Evolutionary conservation across 2,888 invertebrate genomes (phyloP), one percentile per base, ranked within the genome.

Genomic region (Dione juno): DNA sequence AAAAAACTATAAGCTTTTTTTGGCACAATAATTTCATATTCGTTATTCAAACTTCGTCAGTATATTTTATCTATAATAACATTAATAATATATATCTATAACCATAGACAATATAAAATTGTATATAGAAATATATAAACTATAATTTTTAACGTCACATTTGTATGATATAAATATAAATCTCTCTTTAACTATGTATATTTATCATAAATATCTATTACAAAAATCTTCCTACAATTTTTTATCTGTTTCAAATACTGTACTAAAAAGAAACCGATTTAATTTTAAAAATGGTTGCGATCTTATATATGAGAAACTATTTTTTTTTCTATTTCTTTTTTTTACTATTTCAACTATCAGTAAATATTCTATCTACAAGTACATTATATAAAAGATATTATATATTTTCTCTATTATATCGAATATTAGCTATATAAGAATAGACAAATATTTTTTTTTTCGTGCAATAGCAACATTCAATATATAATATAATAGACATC

Each of bases 391-490:
- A 16, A 28, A 61, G 10, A n/a, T 61, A 21, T 7, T n/a, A 37
- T 37, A 14, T 14, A n/a, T 2, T 43, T n/a, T 10, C 0, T 28
- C 14, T 59, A 35, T 28, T 37, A 16, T 50, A 50, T 50, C 16
- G 50, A 50, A 10, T 50, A 3, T 40, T 5, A 35, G 7, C 35
- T 53, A 16, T 61, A 61, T 61, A 45, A 28, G 43, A 28, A 61
- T 61, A 61, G 61, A 61, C 28, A 61, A 61, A 43, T 41, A 41
- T 61, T n/a, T 54, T 37, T 37, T 59, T 61, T 61, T 50, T 57
- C 70, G 67, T 71, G 70, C 70, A 70, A 70, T 66, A 70, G 66
- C 70, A 70, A 53, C 70, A 45, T 70, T 66, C 48, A 65, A 54
- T 57, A 67, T 13, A 61, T 35, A 52, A 43, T 67, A 70, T 61